phyloP scores from a whole-genome alignment of 2,888 invertebrate genomes.

The Hartigia nigra region DNA sequence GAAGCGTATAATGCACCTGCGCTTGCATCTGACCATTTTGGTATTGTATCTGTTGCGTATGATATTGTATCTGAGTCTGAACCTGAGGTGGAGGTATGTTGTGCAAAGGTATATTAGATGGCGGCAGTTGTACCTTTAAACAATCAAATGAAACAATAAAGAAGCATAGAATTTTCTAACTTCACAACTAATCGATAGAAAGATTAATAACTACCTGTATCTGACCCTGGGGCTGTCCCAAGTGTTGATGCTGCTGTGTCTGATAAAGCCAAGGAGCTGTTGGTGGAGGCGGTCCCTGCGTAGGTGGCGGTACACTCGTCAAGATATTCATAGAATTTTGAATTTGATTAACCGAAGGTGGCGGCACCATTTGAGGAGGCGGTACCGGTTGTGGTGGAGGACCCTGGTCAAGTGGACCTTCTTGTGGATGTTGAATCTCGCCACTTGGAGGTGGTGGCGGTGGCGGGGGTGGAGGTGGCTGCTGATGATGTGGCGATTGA shows the following conservation, averaged over 20 bases:
- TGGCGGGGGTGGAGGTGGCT: constrained; percentile 36
- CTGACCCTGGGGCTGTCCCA: constrained; percentile 51
- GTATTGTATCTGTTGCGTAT: constrained; percentile 60
- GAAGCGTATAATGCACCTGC: constrained; percentile 59
- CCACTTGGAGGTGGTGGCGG: constrained; percentile 66
- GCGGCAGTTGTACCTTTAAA: constrained; percentile 48
- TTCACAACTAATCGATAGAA: no score
- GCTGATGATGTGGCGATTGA: constrained; percentile 49
- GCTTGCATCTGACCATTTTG: constrained; percentile 62
- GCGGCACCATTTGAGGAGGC: constrained; percentile 63
- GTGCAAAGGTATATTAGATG: constrained; percentile 48
- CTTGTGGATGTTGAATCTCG: constrained; percentile 66
- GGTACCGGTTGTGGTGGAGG: constrained; percentile 66
- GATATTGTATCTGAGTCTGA: constrained; percentile 60
- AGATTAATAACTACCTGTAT: constrained; percentile 44
- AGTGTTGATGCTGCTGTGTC: constrained; percentile 50
- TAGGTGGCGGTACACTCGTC: constrained; percentile 60
- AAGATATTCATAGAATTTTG: constrained; percentile 58
- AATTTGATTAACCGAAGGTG: constrained; percentile 55
- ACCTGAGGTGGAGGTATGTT: constrained; percentile 54
- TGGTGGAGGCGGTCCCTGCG: constrained; percentile 54
- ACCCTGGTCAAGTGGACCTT: constrained; percentile 67
- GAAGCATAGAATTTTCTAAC: no score
- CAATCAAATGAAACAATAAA: neutral
- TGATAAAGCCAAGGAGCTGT: constrained; percentile 62